Evolutionary conservation across 2,888 invertebrate genomes (phyloP).

Genomic region (Xylocampa areola): DNA sequence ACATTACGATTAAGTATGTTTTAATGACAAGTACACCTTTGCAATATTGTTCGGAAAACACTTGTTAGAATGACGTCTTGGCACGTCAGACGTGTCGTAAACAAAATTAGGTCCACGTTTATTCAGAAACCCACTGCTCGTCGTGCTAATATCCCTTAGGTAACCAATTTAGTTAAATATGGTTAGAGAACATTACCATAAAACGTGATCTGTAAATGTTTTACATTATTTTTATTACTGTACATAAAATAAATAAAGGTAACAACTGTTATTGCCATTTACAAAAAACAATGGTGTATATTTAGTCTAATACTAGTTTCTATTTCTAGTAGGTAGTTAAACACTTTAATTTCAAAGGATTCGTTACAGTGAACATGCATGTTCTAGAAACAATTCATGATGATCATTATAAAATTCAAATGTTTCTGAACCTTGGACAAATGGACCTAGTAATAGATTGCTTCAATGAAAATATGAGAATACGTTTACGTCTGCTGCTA

Average conservation of each 20-base stretch:
- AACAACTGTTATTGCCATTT: conserved; percentile 7
- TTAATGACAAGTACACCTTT: not conserved
- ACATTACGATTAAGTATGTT: not conserved
- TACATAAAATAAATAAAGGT: too few relatives aligned
- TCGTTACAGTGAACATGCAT: not conserved
- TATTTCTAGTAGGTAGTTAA: conserved; percentile 6
- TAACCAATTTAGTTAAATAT: not conserved
- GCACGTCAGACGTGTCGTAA: not conserved
- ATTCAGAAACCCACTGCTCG: conserved; percentile 8
- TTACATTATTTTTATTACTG: conserved; percentile 21
- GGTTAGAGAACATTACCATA: not conserved
- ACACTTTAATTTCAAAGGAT: not conserved
- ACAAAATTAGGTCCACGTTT: conserved; percentile 5
- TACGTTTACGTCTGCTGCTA: too few relatives aligned
- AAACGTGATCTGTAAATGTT: conserved; percentile 16
- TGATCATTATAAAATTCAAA: not conserved
- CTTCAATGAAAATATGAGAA: too few relatives aligned
- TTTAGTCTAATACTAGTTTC: conserved; percentile 1
- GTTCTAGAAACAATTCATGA: not conserved
- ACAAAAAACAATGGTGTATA: not conserved
- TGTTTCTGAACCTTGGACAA: too few relatives aligned
- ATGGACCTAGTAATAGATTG: too few relatives aligned
- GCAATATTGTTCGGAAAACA: not conserved
- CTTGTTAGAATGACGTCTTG: conserved; percentile 13
- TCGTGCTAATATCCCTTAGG: conserved; percentile 4